phyloP scores from a whole-genome alignment of 2,797 vertebrate species.

The Poliocrania exsul region DNA sequence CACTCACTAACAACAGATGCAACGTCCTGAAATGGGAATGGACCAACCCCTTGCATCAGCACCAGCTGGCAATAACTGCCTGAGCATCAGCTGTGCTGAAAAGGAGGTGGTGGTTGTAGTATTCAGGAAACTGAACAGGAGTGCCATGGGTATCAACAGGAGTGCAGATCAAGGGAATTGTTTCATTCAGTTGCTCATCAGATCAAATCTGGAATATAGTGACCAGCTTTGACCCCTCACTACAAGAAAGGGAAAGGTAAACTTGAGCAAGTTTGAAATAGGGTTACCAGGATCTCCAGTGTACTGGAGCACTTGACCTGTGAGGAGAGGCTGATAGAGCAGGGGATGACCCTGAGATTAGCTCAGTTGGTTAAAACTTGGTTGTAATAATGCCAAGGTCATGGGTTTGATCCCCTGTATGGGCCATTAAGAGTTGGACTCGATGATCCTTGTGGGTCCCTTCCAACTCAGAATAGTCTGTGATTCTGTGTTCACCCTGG shows the following conservation, averaged over 20 bases:
- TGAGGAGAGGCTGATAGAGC: background rate
- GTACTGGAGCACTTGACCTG: background rate
- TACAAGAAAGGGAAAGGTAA: background rate
- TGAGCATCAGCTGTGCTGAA: background rate
- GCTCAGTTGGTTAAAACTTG: no score
- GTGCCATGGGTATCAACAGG: background rate
- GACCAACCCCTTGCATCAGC: background rate
- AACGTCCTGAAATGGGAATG: background rate
- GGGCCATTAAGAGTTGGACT: no score
- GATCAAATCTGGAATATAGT: background rate
- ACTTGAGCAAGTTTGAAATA: background rate
- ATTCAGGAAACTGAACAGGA: background rate
- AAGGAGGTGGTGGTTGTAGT: background rate
- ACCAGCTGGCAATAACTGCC: background rate
- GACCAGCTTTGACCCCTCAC: background rate
- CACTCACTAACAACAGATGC: background rate
- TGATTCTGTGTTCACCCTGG: background rate
- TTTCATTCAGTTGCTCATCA: background rate
- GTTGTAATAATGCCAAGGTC: no score
- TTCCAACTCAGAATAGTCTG: no score
- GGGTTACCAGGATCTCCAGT: background rate
- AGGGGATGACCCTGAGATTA: background rate
- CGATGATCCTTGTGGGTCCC: no score
- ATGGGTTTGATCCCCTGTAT: no score
- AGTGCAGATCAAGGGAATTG: background rate